Conservation (phyloP, 2,797 vertebrate species). For the Manis pentadactyla region DNA sequence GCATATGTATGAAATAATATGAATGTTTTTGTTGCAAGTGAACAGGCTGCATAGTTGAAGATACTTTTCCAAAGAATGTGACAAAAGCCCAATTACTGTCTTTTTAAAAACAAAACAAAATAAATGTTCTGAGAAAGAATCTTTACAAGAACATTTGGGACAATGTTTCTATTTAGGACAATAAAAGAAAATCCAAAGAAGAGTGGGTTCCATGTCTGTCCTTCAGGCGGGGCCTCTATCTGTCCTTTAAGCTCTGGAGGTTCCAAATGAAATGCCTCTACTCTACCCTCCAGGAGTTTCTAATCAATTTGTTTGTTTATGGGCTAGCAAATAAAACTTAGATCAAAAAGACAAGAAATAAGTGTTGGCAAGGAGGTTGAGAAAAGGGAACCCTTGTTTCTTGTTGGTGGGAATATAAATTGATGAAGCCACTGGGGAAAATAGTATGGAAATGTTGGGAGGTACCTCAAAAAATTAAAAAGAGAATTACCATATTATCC, state of each 20-base stretch:
- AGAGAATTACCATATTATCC: too few species aligned
- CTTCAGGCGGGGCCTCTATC: background rate
- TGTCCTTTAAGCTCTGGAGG: background rate
- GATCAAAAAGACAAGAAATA: too few species aligned
- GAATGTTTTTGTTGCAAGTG: conserved; percentile 42
- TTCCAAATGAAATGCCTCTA: background rate
- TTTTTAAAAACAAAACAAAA: conserved; percentile 75
- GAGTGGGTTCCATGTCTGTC: background rate
- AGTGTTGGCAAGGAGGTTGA: too few species aligned
- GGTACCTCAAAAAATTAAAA: too few species aligned
- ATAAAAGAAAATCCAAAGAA: conserved; percentile 48
- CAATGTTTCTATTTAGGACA: conserved; percentile 55
- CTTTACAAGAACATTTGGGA: conserved; percentile 56
- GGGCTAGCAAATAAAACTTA: background rate
- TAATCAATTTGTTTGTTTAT: background rate
- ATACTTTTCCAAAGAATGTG: conserved; percentile 70
- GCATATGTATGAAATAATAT: conserved; percentile 71
- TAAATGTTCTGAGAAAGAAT: conserved; percentile 76
- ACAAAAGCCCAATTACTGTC: conserved; percentile 74
- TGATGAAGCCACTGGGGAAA: too few species aligned
- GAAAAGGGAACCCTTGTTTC: too few species aligned
- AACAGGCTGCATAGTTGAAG: conserved; percentile 66
- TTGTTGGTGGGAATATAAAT: too few species aligned
- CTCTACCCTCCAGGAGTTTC: background rate
- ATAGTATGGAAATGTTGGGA: too few species aligned